These are phyloP conservation scores for Malurus splendens DNA, from an alignment of 2,797 vertebrate species.

Conservation along the genomic window DNA sequence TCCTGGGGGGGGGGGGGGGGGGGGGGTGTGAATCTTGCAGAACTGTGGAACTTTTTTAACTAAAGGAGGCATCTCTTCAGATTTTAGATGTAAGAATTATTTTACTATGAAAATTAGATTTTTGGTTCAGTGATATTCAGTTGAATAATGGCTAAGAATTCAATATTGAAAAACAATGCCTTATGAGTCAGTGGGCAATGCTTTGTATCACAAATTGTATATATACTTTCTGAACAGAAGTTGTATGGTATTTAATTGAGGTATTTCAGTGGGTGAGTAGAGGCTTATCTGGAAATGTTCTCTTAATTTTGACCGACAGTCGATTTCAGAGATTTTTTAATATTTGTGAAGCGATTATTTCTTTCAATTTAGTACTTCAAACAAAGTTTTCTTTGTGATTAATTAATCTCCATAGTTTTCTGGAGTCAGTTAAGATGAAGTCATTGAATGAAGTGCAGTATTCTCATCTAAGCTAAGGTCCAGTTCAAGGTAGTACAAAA, in stretches of 20 bases:
- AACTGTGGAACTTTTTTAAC: constrained; percentile 8
- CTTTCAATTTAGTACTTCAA: background rate
- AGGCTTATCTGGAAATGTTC: background rate
- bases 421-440: background rate
- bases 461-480: background rate
- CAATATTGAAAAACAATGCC: background rate
- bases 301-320: background rate
- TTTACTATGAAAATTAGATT: constrained; percentile 29
- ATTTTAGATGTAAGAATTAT: constrained; percentile 10
- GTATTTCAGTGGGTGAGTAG: background rate
- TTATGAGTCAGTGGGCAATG: background rate
- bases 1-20: background rate
- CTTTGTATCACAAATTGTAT: background rate
- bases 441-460: background rate
- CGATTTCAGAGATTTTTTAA: background rate
- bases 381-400: background rate
- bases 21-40: constrained; percentile 29
- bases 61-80: background rate
- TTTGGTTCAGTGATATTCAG: constrained; percentile 14
- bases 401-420: background rate
- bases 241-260: constrained; percentile 16
- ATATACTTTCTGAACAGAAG: background rate
- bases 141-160: background rate
- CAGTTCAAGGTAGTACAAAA: background rate
- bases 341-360: background rate